Percentiles rank a stretch among this genome's conserved stretches.
phyloP scores from a whole-genome alignment of 2,888 invertebrate species.

The Xylota sylvarum region DNA sequence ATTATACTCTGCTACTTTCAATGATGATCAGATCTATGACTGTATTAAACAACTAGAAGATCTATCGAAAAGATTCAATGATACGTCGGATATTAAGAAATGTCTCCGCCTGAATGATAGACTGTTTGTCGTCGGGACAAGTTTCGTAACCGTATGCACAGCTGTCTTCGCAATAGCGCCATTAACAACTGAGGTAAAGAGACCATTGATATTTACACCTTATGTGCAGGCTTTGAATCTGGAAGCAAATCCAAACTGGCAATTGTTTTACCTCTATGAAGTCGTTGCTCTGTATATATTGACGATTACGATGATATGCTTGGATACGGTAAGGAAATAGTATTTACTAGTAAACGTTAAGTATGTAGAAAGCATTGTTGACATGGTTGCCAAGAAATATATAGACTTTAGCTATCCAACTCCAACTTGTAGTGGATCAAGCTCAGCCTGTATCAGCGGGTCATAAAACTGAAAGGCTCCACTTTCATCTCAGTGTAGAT shows the following conservation, averaged over 20 bases:
- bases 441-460: too few species aligned
- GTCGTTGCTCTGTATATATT: not conserved
- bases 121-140: not conserved
- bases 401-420: too few species aligned
- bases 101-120: not conserved
- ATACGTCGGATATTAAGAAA: not conserved
- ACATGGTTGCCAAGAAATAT: too few species aligned
- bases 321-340: not conserved
- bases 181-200: not conserved
- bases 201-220: not conserved
- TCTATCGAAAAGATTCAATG: not conserved
- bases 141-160: not conserved
- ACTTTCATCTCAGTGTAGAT: too few species aligned
- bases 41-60: not conserved
- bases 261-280: conserved; percentile 1
- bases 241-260: not conserved
- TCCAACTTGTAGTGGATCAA: too few species aligned
- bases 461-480: too few species aligned
- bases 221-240: not conserved
- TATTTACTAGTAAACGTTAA: too few species aligned
- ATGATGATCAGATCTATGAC: not conserved
- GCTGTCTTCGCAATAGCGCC: not conserved
- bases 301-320: not conserved
- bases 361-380: not conserved
- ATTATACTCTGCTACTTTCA: not conserved